Evolutionary conservation across 2,888 invertebrate species (phyloP).

Genomic region (Dicranocentrus wangi): DNA sequence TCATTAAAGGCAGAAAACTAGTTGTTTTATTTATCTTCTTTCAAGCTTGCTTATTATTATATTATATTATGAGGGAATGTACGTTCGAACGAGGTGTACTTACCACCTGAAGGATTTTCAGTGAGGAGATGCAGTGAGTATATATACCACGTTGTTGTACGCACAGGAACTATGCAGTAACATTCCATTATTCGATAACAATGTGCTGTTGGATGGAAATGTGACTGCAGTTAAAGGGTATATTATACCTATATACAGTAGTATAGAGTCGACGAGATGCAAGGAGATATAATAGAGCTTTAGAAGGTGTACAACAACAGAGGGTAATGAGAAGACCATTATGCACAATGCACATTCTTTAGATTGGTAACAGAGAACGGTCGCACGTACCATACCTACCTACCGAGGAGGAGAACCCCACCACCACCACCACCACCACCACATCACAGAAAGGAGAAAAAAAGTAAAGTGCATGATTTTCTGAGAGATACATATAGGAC

Average conservation of each 20-base stretch:
- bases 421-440: too few species aligned
- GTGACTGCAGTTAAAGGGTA: background rate
- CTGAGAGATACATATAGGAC: constrained; percentile 37
- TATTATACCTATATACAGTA: background rate
- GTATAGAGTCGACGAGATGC: too few species aligned
- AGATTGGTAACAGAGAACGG: background rate
- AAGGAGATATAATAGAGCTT: background rate
- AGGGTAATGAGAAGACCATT: too few species aligned
- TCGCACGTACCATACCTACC: too few species aligned
- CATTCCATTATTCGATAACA: constrained; percentile 7
- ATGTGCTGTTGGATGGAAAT: constrained; percentile 2
- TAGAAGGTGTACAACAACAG: background rate
- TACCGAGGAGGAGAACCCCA: constrained; percentile 3
- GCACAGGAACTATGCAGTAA: constrained; percentile 37
- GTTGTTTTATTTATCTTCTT: constrained; percentile 38
- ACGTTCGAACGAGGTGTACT: too few species aligned
- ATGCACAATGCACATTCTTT: constrained; percentile 9
- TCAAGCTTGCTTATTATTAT: constrained; percentile 1
- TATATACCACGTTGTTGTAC: background rate
- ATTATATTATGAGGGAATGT: too few species aligned
- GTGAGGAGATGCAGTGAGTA: constrained; percentile 22
- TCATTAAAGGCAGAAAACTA: constrained; percentile 51
- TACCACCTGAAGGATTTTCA: constrained; percentile 37
- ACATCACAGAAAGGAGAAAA: constrained; percentile 6
- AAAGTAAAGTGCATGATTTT: constrained; percentile 49